A percentile compares a stretch with the other conserved stretches of the same genome.
Conservation (phyloP, 2,888 invertebrate genomes). For the Agrochola lychnidis region DNA sequence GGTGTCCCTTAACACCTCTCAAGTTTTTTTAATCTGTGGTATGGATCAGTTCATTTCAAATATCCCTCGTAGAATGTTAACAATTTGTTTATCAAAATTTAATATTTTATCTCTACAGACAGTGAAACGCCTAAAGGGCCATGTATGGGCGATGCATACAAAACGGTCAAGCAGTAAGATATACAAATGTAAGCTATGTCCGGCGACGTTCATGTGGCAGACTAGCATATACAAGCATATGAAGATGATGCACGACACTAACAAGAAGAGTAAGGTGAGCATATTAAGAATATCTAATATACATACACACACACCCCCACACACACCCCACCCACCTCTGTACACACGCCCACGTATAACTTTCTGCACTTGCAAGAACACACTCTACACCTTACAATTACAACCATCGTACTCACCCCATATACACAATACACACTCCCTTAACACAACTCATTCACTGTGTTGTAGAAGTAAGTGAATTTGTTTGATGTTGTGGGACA, state of each 20-base stretch:
- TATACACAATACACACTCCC: not conserved
- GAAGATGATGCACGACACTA: conserved; percentile 85
- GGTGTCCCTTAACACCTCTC: too few relatives aligned
- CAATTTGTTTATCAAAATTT: not conserved
- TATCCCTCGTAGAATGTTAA: not conserved
- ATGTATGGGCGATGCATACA: conserved; percentile 89
- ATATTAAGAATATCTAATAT: not conserved
- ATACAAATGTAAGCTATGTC: conserved; percentile 83
- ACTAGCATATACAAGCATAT: conserved; percentile 87
- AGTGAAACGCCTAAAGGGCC: conserved; percentile 84
- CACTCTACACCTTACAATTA: not conserved
- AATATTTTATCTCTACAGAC: conserved; percentile 74
- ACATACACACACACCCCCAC: not conserved
- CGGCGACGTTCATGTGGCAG: conserved; percentile 87
- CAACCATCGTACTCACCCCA: not conserved
- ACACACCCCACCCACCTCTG: too few relatives aligned
- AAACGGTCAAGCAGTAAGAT: conserved; percentile 78
- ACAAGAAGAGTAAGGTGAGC: conserved; percentile 78
- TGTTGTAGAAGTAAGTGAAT: too few relatives aligned
- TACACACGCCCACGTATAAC: not conserved
- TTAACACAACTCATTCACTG: not conserved
- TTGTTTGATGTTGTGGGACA: not conserved
- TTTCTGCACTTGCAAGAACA: not conserved
- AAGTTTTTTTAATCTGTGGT: too few relatives aligned
- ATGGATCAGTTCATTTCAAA: too few relatives aligned